A percentile compares a stretch with the other conserved stretches of the same genome.
phyloP scores from a whole-genome alignment of 2,797 vertebrate species.

The Tachyglossus aculeatus region DNA sequence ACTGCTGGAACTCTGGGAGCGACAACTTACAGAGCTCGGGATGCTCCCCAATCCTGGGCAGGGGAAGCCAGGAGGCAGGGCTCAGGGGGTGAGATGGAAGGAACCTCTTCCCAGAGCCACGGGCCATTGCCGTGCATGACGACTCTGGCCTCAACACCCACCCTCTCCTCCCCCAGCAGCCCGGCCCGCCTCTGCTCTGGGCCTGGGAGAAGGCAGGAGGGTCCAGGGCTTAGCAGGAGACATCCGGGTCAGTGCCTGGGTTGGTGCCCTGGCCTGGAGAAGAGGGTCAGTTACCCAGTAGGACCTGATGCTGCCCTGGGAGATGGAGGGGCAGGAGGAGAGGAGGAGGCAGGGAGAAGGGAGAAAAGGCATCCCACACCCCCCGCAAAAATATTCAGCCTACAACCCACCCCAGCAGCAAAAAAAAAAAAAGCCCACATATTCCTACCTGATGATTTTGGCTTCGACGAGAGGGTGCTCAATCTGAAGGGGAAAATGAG shows the following conservation, averaged over 20 bases:
- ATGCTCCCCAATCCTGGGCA: constrained; percentile 81
- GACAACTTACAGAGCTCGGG: constrained; percentile 85
- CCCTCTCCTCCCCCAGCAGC: background rate
- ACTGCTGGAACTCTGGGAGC: constrained; percentile 88
- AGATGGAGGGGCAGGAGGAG: background rate
- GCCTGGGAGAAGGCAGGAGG: no score
- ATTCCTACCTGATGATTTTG: no score
- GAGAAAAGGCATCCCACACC: constrained; percentile 2
- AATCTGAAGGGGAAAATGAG: constrained; percentile 83
- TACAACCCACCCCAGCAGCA: no score
- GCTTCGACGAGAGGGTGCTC: constrained; percentile 86
- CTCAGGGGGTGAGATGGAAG: background rate
- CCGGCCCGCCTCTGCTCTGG: no score
- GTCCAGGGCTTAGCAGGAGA: no score
- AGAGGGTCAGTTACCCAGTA: no score
- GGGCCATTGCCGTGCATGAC: background rate
- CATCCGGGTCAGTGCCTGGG: no score
- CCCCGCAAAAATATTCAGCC: constrained; percentile 52
- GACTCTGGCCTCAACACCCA: background rate
- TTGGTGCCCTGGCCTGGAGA: no score
- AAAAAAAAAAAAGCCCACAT: background rate
- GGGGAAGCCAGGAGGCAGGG: constrained; percentile 26
- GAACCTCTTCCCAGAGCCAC: background rate
- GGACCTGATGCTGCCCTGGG: no score
- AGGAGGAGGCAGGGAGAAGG: no score